phyloP scores from a whole-genome alignment of 2,888 invertebrate genomes.

The Callyntrura sp. region DNA sequence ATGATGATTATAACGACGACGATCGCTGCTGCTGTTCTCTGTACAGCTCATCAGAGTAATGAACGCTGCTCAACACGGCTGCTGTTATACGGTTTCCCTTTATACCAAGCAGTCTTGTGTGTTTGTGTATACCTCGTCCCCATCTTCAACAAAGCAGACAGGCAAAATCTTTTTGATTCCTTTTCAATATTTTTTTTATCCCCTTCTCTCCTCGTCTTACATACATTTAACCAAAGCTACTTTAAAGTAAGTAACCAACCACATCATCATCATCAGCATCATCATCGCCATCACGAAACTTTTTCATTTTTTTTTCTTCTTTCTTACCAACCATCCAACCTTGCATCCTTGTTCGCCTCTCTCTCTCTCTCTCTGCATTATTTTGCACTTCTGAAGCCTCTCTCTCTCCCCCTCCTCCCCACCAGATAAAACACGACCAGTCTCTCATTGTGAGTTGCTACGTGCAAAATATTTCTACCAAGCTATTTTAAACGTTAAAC shows the following conservation, averaged over 20 bases:
- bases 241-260: neutral
- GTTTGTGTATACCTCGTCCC: neutral
- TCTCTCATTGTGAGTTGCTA: too few species aligned
- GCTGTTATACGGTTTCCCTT: neutral
- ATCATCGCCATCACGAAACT: slow-evolving; percentile 47
- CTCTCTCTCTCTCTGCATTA: neutral
- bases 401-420: too few species aligned
- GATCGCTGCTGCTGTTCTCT: neutral
- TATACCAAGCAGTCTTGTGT: too few species aligned
- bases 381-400: too few species aligned
- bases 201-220: neutral
- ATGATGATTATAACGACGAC: neutral
- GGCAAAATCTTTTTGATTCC: neutral
- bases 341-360: slow-evolving; percentile 23
- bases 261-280: slow-evolving; percentile 16
- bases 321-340: slow-evolving; percentile 11
- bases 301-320: slow-evolving; percentile 26
- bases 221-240: neutral
- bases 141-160: neutral
- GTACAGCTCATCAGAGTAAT: slow-evolving; percentile 45
- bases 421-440: too few species aligned
- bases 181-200: neutral
- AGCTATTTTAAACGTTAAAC: too few species aligned
- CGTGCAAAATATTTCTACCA: slow-evolving; percentile 7
- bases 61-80: slow-evolving; percentile 54